Evolutionary conservation across 2,888 invertebrate genomes (phyloP).

Genomic region (Meteorus cinctellus): DNA sequence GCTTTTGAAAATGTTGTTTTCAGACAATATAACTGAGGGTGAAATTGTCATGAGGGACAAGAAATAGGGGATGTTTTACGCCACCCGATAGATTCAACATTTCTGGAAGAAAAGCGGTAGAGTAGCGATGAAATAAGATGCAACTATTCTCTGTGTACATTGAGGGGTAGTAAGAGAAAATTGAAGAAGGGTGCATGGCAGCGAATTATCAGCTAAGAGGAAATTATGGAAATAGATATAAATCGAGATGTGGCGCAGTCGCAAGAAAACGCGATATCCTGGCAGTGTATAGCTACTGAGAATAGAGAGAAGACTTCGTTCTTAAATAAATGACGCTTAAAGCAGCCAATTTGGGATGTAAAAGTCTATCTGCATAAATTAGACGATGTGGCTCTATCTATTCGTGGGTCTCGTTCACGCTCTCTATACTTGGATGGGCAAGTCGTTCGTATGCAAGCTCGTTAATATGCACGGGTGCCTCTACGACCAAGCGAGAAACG

Average conservation of each 20-base stretch:
- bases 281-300: background rate
- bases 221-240: constrained; percentile 72
- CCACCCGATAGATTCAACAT: constrained; percentile 2
- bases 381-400: constrained; percentile 47
- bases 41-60: background rate
- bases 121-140: constrained; percentile 16
- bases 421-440: constrained; percentile 37
- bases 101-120: constrained; percentile 6
- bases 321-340: constrained; percentile 60
- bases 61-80: constrained; percentile 6
- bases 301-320: constrained; percentile 40
- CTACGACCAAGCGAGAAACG: constrained; percentile 24
- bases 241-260: constrained; percentile 59
- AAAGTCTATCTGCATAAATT: constrained; percentile 66
- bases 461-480: constrained; percentile 41
- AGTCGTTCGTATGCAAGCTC: constrained; percentile 45
- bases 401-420: constrained; percentile 2
- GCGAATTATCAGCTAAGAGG: constrained; percentile 70
- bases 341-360: constrained; percentile 62
- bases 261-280: constrained; percentile 5
- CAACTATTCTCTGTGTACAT: background rate
- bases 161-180: constrained; percentile 36
- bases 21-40: constrained; percentile 15
- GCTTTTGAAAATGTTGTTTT: background rate
- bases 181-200: constrained; percentile 47